phyloP scores from a whole-genome alignment of 1,140 invertebrate species.

The Chlorops oryzae region DNA sequence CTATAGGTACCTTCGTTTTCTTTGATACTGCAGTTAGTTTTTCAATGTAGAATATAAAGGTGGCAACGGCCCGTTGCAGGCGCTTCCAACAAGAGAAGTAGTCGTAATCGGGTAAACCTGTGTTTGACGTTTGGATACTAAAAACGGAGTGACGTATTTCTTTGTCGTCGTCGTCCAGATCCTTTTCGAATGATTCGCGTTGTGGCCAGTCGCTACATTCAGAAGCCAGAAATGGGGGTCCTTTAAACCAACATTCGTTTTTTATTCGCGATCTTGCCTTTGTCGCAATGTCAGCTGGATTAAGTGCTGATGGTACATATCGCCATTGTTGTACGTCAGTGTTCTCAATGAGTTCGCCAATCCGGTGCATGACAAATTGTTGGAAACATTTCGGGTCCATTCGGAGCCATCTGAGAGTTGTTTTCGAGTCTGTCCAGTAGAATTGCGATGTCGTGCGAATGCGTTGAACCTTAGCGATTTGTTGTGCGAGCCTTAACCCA shows the following conservation, averaged over 20 bases:
- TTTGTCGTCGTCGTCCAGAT: not conserved
- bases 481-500: constrained; percentile 24
- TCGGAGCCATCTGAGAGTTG: not conserved
- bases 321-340: constrained; percentile 18
- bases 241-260: not conserved
- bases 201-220: not conserved
- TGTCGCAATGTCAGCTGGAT: constrained; percentile 27
- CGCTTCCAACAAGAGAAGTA: not conserved
- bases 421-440: not conserved
- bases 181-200: not conserved
- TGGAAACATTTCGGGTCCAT: not conserved
- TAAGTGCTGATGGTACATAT: constrained; percentile 18
- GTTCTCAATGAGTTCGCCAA: constrained; percentile 21
- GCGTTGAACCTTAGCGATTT: not conserved
- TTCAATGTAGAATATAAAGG: not conserved
- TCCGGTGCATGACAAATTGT: constrained; percentile 26
- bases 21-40: not conserved
- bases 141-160: not conserved
- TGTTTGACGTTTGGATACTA: no score
- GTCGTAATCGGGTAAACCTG: not conserved
- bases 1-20: no score
- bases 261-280: not conserved
- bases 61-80: not conserved
- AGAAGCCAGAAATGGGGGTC: not conserved
- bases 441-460: not conserved